Evolutionary conservation across 1,140 invertebrate species (phyloP), one percentile per base, ranked within the genome.

Genomic region (Dolichoris vasculosae): DNA sequence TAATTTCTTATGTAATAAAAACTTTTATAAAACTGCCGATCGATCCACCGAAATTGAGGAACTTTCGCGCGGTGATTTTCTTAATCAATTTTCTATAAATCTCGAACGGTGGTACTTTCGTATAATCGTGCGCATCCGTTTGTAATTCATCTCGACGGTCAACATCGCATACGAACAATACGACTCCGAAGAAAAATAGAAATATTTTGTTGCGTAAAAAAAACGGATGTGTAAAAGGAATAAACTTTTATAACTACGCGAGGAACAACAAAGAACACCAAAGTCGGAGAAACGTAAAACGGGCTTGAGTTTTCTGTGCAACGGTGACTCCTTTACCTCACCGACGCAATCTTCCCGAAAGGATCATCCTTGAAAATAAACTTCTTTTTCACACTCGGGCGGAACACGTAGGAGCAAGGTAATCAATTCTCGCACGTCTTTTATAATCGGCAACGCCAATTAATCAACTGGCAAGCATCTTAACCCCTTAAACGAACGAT

Each of bases 1-100:
- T 23, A 13, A 78, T 78, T 78, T 78, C 32, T 13, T 35, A 20
- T 30, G 15, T 17, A 78, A 76, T 76, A 43, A 13, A 48, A 76
- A 78, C 48, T 78, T 78, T 59, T 59, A 59, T 15, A 26, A 78
- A 55, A 55, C 76, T 78, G 7, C 17, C 35, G 23, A 71, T 71
- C 23, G 15, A 40, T 71, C 40, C 35, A 71, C 40, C 7, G 20
- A 40, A 71, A 71, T 40, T n/a, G n/a, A n/a, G n/a, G n/a, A n/a
- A n/a, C n/a, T n/a, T 71, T 71, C 40, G 6, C 4, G 17, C 38
- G 40, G 4, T 71, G 13, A 38, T 71, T 40, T 6, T 32, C 15
- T 40, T 40, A 40, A 40, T 40, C 4, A 69, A 35, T 15, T 69
- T 69, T 69, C 15, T 69, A 6, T 35, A 63, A 63, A 63, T n/a